Base-by-base conservation (phyloP, 2,113 vertebrate genomes). In the Chamaea fasciata region DNA sequence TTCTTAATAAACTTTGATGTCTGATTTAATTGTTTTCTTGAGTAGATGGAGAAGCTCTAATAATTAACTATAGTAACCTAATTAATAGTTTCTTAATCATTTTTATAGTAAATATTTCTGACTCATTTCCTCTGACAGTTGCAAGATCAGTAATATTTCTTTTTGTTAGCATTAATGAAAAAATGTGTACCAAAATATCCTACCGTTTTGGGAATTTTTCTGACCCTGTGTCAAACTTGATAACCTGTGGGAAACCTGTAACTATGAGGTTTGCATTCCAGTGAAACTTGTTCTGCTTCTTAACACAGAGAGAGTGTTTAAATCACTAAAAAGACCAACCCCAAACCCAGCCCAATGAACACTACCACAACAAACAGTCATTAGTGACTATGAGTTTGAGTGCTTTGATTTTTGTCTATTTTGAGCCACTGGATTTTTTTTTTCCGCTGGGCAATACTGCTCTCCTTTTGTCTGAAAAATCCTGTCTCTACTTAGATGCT, bases 1-100 rank as follows among this genome's bases (percentile, higher is more conserved):
- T 90, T 93, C 23, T 62, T 89, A 55, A 75, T 89, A 21, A 88
- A 62, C 49, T 92, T 81, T 91, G n/a, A 46, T 76, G 22, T 65
- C 39, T 78, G 33, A 74, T 90, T 74, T 62, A 77, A 56, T 69
- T 77, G 37, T 83, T 27, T 2, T 56, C 56, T 59, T 65, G 37
- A 46, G 10, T 63, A 67, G 55, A 55, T 23, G 16, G 39, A 91
- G 33, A 80, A 83, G 14, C 3, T 90, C 41, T 92, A 90, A 77
- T 70, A 86, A 88, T 85, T 82, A 39, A 24, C 46, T 67, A 1
- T 18, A 37, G 24, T 73, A 55, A 88, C 42, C 47, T 80, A 69
- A 80, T 79, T 1, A 83, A 79, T 57, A 30, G 12, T 83, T 90
- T 39, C 46, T 80, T 67, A 26, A 33, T 67, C 60, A 74, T 91